A percentile compares a stretch with the other conserved stretches of the same genome.
These are phyloP conservation scores for Diabrotica undecimpunctata DNA, from an alignment of 1,140 invertebrate species.

Conservation along the genomic window DNA sequence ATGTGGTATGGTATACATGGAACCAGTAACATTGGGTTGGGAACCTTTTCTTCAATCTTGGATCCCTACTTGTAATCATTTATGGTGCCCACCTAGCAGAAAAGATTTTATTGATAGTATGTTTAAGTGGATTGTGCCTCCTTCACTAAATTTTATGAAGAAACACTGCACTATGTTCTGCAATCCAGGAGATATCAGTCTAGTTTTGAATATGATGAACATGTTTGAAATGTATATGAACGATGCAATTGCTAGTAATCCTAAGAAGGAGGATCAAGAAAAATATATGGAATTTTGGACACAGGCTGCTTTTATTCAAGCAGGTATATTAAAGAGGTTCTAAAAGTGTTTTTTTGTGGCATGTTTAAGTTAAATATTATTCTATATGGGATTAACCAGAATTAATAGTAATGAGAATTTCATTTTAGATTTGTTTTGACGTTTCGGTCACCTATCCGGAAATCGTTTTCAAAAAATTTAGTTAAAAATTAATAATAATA, in stretches of 20 bases:
- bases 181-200: slow-evolving; percentile 71
- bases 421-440: too few species aligned
- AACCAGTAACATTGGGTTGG: slow-evolving; percentile 71
- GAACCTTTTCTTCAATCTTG: slow-evolving; percentile 71
- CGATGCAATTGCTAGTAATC: slow-evolving; percentile 59
- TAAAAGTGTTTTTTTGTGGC: neutral
- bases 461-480: too few species aligned
- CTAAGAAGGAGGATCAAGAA: slow-evolving; percentile 57
- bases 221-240: slow-evolving; percentile 75
- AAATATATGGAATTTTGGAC: slow-evolving; percentile 66
- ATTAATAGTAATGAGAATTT: too few species aligned
- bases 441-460: too few species aligned
- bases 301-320: slow-evolving; percentile 73
- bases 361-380: too few species aligned
- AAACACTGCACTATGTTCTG: slow-evolving; percentile 66
- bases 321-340: slow-evolving; percentile 51
- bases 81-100: slow-evolving; percentile 62
- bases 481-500: too few species aligned
- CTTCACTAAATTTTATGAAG: slow-evolving; percentile 62
- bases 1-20: slow-evolving; percentile 95
- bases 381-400: too few species aligned
- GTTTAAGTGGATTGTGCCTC: slow-evolving; percentile 73
- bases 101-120: slow-evolving; percentile 60
- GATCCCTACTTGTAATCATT: slow-evolving; percentile 60
- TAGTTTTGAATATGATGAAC: slow-evolving; percentile 65